Base-by-base conservation (phyloP, 2,797 vertebrate genomes). In the Thalassophryne amazonica region DNA sequence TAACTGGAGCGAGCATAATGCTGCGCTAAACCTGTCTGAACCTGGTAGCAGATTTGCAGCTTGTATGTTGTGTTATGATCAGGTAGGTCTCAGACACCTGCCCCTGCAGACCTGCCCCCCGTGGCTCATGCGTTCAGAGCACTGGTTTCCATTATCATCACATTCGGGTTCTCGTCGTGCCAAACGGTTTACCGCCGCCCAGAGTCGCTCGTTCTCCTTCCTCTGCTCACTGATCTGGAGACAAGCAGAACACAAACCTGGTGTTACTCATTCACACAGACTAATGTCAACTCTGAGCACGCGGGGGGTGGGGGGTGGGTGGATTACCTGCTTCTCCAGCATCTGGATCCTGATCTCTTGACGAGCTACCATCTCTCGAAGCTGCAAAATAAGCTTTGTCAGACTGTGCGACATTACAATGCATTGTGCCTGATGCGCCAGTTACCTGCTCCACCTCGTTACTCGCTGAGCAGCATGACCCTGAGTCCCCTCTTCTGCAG, bases 401-500 rank as follows among this genome's bases (percentile, higher is more conserved):
- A 60, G 19, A 49, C 13, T 23, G 16, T 5, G 10, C 3, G 7
- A 8, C 6, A 23, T 49, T 28, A 19, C 17, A 11, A 8, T 29
- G 6, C 13, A 21, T 35, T 18, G 15, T 34, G 15, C 51, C 7
- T 20, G 6, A 34, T 78, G 15, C 34, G 15, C 51, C 7, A 20
- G 6, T 34, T 78, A 98, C 97, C 93, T 93, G 90, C 52, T 84
- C 78, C 20, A 91, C 68, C 43, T 91, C 89, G 22, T 81, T 79
- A 3, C 83, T 86, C 12, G 81, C 89, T 24, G 63, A 82, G 84
- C 69, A 98, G 85, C 88, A 89, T 7, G 55, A 29, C 5, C 47
- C 88, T 11, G 86, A 81, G 18, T 86, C 65, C 50, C 75, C 92
- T 15, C 47, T 81, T 61, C 29, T 78, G 59, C 87, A 93, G 41